These are phyloP conservation scores for Myrmophylax atrothorax DNA, from an alignment of 2,113 vertebrate genomes.

Conservation along the genomic window DNA sequence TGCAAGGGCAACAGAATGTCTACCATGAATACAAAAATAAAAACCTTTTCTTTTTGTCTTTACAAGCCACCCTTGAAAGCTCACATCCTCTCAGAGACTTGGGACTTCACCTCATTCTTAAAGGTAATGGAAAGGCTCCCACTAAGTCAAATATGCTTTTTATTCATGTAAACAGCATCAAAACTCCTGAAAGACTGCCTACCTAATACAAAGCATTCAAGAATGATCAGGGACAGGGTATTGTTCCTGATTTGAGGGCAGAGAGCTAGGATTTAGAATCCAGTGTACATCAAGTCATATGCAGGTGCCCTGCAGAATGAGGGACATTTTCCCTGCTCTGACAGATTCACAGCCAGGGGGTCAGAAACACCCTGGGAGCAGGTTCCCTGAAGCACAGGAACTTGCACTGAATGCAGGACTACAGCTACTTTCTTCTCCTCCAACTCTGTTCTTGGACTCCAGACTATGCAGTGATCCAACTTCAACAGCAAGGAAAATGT, in stretches of 20 bases:
- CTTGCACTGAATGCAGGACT: not conserved
- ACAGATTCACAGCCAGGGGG: not conserved
- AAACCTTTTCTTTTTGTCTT: not conserved
- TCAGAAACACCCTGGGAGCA: not conserved
- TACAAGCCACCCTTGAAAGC: not conserved
- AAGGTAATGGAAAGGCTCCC: not conserved
- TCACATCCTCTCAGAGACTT: not conserved
- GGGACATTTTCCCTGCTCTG: not conserved
- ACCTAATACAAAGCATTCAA: not conserved
- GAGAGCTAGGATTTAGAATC: not conserved
- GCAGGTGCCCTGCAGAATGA: not conserved
- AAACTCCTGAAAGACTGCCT: not conserved
- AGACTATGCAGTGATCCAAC: not conserved
- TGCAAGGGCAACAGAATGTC: not conserved
- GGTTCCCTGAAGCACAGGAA: not conserved
- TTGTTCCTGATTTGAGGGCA: not conserved
- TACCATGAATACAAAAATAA: not conserved
- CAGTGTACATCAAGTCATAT: not conserved
- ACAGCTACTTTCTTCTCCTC: not conserved
- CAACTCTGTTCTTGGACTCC: not conserved
- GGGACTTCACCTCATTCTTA: not conserved
- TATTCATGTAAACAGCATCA: not conserved
- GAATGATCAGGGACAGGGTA: not conserved
- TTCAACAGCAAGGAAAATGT: not conserved
- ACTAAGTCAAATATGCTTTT: not conserved